Evolutionary conservation across 2,888 invertebrate genomes (phyloP).

Genomic region (Chloromyia formosa): DNA sequence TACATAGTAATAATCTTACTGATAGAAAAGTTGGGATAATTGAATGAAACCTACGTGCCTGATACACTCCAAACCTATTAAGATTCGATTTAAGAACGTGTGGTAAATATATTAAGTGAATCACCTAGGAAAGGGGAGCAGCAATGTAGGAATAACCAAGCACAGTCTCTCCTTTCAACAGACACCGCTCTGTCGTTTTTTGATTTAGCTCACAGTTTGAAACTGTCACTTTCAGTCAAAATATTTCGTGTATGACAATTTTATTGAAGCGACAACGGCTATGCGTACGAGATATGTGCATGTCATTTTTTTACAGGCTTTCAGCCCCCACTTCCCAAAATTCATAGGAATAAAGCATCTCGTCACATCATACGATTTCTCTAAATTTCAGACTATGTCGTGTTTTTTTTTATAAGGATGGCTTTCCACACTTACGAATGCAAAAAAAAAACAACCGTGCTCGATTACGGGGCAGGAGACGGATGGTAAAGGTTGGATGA

Average conservation of each 20-base stretch:
- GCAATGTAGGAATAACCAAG: background rate
- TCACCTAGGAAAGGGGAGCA: background rate
- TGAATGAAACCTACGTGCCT: too few species aligned
- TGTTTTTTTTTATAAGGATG: background rate
- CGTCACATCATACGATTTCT: conserved; percentile 18
- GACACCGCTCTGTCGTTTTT: conserved; percentile 6
- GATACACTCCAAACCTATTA: background rate
- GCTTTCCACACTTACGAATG: background rate
- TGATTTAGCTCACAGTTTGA: conserved; percentile 39
- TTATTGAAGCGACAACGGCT: conserved; percentile 34
- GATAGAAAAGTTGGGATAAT: too few species aligned
- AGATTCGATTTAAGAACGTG: background rate
- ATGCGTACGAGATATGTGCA: conserved; percentile 25
- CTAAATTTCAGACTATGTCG: conserved; percentile 2
- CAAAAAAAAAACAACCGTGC: conserved; percentile 8
- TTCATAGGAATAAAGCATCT: background rate
- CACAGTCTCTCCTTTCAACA: background rate
- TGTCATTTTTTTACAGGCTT: conserved; percentile 27
- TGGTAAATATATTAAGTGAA: background rate
- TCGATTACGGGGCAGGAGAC: background rate
- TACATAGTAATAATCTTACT: too few species aligned
- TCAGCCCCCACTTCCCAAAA: background rate
- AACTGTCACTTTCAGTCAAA: conserved; percentile 38
- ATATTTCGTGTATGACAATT: conserved; percentile 40
- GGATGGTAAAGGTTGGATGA: background rate